phyloP scores from a whole-genome alignment of 2,888 invertebrate species.

The Nomada lathburiana region DNA sequence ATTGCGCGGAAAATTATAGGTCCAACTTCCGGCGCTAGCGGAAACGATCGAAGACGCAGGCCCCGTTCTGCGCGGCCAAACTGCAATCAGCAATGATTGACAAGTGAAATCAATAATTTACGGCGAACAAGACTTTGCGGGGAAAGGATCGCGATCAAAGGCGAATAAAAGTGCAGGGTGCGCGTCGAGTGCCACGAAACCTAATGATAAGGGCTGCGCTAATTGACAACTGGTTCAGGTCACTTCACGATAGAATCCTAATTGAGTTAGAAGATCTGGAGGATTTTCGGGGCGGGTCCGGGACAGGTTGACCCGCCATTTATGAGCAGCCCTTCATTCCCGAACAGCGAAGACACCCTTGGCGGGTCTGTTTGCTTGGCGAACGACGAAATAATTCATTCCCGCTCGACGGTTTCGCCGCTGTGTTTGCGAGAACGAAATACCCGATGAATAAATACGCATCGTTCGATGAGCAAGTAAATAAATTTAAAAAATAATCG shows the following conservation, averaged over 20 bases:
- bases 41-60: slow-evolving; percentile 69
- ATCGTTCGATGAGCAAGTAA: background rate
- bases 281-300: slow-evolving; percentile 63
- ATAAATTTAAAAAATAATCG: background rate
- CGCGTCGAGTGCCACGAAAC: slow-evolving; percentile 3
- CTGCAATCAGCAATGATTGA: slow-evolving; percentile 69
- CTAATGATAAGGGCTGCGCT: slow-evolving; percentile 43
- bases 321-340: slow-evolving; percentile 70
- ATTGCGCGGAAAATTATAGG: slow-evolving; percentile 78
- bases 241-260: slow-evolving; percentile 49
- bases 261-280: slow-evolving; percentile 73
- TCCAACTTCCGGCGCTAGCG: slow-evolving; percentile 74
- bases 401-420: background rate
- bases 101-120: slow-evolving; percentile 60
- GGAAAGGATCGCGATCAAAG: too few species aligned
- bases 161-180: background rate
- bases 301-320: slow-evolving; percentile 69
- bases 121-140: slow-evolving; percentile 36
- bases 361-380: slow-evolving; percentile 57
- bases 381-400: slow-evolving; percentile 61
- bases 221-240: slow-evolving; percentile 59
- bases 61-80: slow-evolving; percentile 53
- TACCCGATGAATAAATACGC: background rate
- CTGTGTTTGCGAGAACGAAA: background rate
- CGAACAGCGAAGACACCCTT: slow-evolving; percentile 50